Base-by-base conservation (phyloP, 2,797 vertebrate genomes). In the Chelon auratus region DNA sequence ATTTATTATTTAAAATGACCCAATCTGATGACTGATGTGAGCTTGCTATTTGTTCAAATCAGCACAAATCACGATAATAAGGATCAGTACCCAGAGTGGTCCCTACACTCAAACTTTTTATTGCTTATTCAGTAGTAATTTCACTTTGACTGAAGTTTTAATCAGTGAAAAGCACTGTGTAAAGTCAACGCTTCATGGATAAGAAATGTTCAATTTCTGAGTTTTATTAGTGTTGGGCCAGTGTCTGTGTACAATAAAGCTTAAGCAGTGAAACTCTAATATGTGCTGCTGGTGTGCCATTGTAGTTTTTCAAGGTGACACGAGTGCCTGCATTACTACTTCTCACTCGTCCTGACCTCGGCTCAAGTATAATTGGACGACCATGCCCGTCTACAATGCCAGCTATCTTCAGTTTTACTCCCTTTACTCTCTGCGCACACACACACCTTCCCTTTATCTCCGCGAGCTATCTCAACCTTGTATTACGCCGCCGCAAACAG, bases 351-450 rank as follows among this genome's bases (percentile, higher is more conserved):
- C 30, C 52, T 77, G 78, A 85, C 82, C 84, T 89, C 72, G 30
- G 68, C 71, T 89, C 58, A 65, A 63, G 60, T 68, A 78, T 85
- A 92, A 93, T 84, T 91, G 83, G 86, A 81, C 53, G 69, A 74
- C 75, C 75, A 81, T 73, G 37, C 61, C 73, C 79, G 81, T 86
- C 77, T 69, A 69, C 69, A 72, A 62, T 78, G 75, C 48, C 72
- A 67, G 73, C 39, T 11, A 67, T 62, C 71, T 68, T 63, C 61
- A 56, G 39, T 69, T 85, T 77, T 50, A 48, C 50, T 67, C 24
- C 22, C 33, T 55, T 62, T 62, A 39, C 69, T 58, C 62, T 57
- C 22, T 65, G 6, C 33, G 9, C 52, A 51, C 61, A 36, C 13
- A 51, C 43, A 58, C 39, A 45, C 65, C 50, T 74, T 70, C 53